phyloP scores from a whole-genome alignment of 2,797 vertebrate species.

The Antrozous pallidus region DNA sequence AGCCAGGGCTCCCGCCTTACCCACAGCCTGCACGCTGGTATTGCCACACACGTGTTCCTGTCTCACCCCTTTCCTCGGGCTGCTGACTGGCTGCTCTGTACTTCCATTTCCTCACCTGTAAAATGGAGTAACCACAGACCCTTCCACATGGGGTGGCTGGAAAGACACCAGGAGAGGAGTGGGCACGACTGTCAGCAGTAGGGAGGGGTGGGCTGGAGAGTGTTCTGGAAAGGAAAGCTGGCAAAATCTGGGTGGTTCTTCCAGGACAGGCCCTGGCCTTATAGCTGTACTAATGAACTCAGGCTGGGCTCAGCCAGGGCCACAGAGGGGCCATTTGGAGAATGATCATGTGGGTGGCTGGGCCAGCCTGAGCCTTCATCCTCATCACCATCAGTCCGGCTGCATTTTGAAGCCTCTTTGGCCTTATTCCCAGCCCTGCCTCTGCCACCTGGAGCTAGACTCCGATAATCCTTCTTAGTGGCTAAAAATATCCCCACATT shows the following conservation, averaged over 20 bases:
- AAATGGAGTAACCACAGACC: neutral
- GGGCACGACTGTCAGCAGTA: rapidly evolving
- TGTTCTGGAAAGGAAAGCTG: neutral
- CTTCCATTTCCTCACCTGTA: neutral
- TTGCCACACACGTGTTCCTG: neutral
- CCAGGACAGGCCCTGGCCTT: neutral
- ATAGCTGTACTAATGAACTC: neutral
- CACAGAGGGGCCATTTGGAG: neutral
- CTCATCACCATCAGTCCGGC: neutral
- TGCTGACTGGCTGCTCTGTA: neutral
- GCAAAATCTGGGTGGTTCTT: neutral
- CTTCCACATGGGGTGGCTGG: rapidly evolving
- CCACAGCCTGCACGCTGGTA: rapidly evolving
- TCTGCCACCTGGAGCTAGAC: conserved; percentile 47
- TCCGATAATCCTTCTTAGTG: conserved; percentile 60
- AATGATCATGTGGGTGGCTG: neutral
- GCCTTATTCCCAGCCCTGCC: conserved; percentile 29
- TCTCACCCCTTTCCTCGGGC: neutral
- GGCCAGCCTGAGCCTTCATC: neutral
- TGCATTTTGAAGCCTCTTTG: neutral
- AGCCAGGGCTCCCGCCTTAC: neutral
- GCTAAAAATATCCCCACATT: conserved; percentile 58
- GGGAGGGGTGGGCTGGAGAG: neutral
- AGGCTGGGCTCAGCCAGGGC: neutral
- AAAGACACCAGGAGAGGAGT: neutral